Percentiles rank a stretch among this genome's conserved stretches.
These are phyloP conservation scores for Pararge aegeria DNA, from an alignment of 1,140 invertebrate species.

Conservation along the genomic window DNA sequence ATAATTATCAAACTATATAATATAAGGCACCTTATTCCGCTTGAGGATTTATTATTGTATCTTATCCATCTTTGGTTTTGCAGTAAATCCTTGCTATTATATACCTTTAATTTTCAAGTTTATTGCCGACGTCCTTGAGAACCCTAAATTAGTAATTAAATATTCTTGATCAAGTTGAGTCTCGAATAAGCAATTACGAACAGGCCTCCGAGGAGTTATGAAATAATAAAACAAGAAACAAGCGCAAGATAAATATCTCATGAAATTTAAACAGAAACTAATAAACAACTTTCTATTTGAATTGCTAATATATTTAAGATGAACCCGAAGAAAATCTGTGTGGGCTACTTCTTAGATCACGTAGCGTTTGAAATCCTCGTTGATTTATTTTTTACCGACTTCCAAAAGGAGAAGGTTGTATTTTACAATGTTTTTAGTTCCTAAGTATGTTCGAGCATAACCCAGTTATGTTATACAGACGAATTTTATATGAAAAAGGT, in stretches of 20 bases:
- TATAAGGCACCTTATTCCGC: too few relatives aligned
- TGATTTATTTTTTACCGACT: too few relatives aligned
- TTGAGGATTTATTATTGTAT: too few relatives aligned
- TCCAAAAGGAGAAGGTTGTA: too few relatives aligned
- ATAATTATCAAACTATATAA: too few relatives aligned
- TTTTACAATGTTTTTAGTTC: too few relatives aligned
- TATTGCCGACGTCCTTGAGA: neutral
- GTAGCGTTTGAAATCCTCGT: too few relatives aligned
- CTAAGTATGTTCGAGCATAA: too few relatives aligned
- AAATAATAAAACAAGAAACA: constrained; percentile 23
- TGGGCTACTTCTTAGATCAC: too few relatives aligned
- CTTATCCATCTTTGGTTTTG: neutral
- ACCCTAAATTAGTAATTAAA: constrained; percentile 8
- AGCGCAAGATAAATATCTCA: constrained; percentile 6
- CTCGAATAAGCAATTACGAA: constrained; percentile 17
- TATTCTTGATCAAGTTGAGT: constrained; percentile 15
- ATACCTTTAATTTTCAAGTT: constrained; percentile 7
- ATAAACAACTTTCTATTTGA: constrained; percentile 20
- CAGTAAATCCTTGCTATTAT: neutral
- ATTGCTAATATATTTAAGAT: constrained; percentile 6
- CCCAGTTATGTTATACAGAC: too few relatives aligned
- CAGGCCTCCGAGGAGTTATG: constrained; percentile 11
- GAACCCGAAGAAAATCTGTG: too few relatives aligned
- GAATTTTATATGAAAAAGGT: too few relatives aligned
- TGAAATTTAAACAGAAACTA: constrained; percentile 19